Evolutionary conservation across 2,888 invertebrate genomes (phyloP), one percentile per base, ranked within the genome.

Genomic region (Epirrita christyi): DNA sequence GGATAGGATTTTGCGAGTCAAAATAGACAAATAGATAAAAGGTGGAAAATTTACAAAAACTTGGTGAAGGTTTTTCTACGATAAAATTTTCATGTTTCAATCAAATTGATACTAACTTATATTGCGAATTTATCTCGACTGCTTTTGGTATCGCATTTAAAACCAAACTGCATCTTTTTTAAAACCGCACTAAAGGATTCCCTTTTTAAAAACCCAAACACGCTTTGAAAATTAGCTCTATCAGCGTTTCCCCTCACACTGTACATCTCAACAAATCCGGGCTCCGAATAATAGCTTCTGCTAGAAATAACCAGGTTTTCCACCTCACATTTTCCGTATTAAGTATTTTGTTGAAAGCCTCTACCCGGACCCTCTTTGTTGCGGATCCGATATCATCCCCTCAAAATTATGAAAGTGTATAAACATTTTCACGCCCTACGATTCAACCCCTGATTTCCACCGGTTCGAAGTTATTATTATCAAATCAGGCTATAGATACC

Each of bases 341-440:
- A 86, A 86, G 87, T 83, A 87, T 88, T 87, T 85, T 84, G 85
- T 84, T 83, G 87, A 87, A 88, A 88, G 84, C 86, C 83, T 79
- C 75, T 66, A 62, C 69, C 64, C 76, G 73, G 71, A 83, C 87
- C 89, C 85, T 83, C 83, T 77, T 80, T 81, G 77, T 78, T 70
- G 72, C 75, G 78, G 77, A 83, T 86, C 76, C 81, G 85, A 88
- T 89, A 86, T 85, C 83, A 88, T 85, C 89, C 91, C 61, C 91
- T 88, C 83, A 80, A 88, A 90, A 91, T 91, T 91, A 91, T 91
- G 88, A 89, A 90, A 89, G 86, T 89, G 90, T 91, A 90, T 90
- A 88, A 90, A 92, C 88, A 90, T 90, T 91, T 88, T 90, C 89
- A 88, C 91, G 86, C 90, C 90, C 89, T 76, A 68, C 68, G 68